Evolutionary conservation across 2,888 invertebrate genomes (phyloP), one percentile per base, ranked within the genome.

Genomic region (Dryocosmus kuriphilus): DNA sequence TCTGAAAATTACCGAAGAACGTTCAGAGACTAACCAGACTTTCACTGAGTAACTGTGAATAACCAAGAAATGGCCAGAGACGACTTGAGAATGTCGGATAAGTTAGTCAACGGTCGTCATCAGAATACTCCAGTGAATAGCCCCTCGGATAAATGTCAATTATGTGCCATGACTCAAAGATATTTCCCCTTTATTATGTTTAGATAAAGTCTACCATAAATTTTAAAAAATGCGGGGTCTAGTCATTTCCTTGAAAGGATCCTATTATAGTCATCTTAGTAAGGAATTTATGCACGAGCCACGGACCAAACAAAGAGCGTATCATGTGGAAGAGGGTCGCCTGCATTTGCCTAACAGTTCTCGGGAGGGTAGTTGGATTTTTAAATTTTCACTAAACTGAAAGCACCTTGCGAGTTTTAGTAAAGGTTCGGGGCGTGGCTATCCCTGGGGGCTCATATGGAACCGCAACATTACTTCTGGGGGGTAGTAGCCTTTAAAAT

Each of bases 401-500:
- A 71, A 71, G 67, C 67, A 71, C 46, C 67, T 71, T 71, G 67
- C 27, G 27, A 46, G 46, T 71, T 71, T 30, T 14, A 63, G n/a
- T 35, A 65, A 65, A 46, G 71, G 38, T 38, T 16, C 24, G 24
- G 65, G 71, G 71, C 71, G 71, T 51, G 71, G 71, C 7, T 30
- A 32, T n/a, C 71, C 71, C 51, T 30, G 30, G 71, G 71, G 51
- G 71, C 51, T 71, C 71, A 71, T 41, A 41, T 71, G 51, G 11
- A 30, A 30, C 30, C 30, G 51, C 51, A 71, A 71, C 51, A 71
- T 71, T 71, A 75, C 67, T 83, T 80, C 76, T 74, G 76, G 65
- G 62, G 35, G 71, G 71, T 51, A 51, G 57, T 27, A 30, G 78
- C 78, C 78, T 82, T 80, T 51, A 75, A 80, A 82, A 86, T 85